Evolutionary conservation across 2,797 vertebrate genomes (phyloP), one percentile per base, ranked within the genome.

Genomic region (Propithecus perrieri): DNA sequence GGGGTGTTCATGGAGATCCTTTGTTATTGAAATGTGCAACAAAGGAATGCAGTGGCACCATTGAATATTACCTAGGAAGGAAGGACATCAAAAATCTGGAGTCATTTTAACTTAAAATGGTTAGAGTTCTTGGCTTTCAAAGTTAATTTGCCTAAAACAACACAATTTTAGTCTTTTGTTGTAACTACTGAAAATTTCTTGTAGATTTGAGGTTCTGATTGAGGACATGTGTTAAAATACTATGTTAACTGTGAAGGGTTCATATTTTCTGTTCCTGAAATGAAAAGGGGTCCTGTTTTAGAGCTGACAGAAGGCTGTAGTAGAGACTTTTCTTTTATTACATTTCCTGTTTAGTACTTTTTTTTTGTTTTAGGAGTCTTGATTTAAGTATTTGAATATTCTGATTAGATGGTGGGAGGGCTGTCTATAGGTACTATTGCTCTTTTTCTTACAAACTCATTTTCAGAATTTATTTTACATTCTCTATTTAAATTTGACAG

Each of bases 41-140:
- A 90, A 84, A 98, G 97, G 98, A 98, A 98, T 98, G 97, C 92
- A 83, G 97, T 92, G 83, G 69, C 96, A 92, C 96, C 85, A 3
- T 96, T 98, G 95, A 95, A 61, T 72, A 69, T 98, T 97, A 97
- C 94, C 93, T 96, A 85, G 35, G 59, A 90, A 65, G 94, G 96
- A 97, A 98, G 83, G 87, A 61, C 93, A 81, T 92, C 55, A 71
- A 84, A 95, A 97, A 93, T 89, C 89, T 48, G 0, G 81, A 94
- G 91, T 33, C 48, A 12, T 3, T 94, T 95, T 97, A 80, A 53
- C 72, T 63, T 74, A 84, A 63, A 30, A 71, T 43, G 12, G 15
- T 96, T 93, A 33, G 30, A 14, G 46, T 26, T 95, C 97, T 86
- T 85, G 93, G 84, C 55, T 94, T 93, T 93, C 50, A 84, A 83